Evolutionary conservation across 2,113 vertebrate genomes (phyloP), one percentile per base, ranked within the genome.

Genomic region (Oceanites oceanicus): DNA sequence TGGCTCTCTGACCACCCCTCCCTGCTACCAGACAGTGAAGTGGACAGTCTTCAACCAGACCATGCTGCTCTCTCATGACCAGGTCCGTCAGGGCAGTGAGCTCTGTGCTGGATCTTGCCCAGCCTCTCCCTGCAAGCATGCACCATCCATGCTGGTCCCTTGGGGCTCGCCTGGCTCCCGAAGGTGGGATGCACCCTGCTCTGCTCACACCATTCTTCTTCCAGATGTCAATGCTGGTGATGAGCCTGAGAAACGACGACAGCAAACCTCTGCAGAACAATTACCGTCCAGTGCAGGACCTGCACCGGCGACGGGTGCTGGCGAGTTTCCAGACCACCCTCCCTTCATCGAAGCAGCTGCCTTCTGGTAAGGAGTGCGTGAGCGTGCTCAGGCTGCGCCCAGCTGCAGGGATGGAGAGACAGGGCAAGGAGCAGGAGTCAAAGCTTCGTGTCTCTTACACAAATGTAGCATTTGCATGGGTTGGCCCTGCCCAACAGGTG

Each of bases 21-120:
- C 98, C 8, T 99, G 99, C 80, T 98, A 94, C 80, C 98, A 99
- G 94, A 96, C 98, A 0, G 99, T 99, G 90, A 98, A 98, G 97
- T 99, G 99, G 99, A 99, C 98, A 6, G 30, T 99, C 80, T 99
- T 99, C 95, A 99, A 99, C 91, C 97, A 99, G 49, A 99, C 98
- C 6, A 71, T 99, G 92, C 90, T 36, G 61, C 96, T 99, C 29
- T 99, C 99, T 18, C 95, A 67, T 29, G 89, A 90, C 4, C 92
- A 88, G 92, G 94, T 92, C 40, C 5, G 79, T 86, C n/a, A 32
- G 49, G 71, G 25, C 19, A 47, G 49, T 3, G 1, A 38, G 30
- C 52, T 86, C 92, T 4, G 0, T 1, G 4, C 11, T 18, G 72
- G 36, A 45, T 80, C 86, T 94, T 72, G 75, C 67, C 66, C 63